Evolutionary conservation across 1,140 invertebrate species (phyloP).

Genomic region (Polypedilum pembai): DNA sequence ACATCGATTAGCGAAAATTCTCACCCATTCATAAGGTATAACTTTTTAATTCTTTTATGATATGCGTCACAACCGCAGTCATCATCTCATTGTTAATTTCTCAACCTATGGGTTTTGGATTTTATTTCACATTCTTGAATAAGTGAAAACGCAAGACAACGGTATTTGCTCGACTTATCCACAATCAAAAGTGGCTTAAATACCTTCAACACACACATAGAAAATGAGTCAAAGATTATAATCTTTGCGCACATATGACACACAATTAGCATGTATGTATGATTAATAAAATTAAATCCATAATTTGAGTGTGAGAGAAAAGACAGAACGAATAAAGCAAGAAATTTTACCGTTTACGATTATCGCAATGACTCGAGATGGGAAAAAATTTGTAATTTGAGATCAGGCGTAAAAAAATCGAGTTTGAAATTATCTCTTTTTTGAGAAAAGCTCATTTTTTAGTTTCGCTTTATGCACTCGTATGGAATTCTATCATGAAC

Average conservation of each 20-base stretch:
- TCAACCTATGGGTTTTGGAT: background rate
- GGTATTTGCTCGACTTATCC: background rate
- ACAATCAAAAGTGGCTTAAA: background rate
- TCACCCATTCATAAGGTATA: too few species aligned
- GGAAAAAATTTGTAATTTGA: background rate
- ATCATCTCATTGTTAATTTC: too few species aligned
- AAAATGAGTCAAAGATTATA: too few species aligned
- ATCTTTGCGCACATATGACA: constrained; percentile 7
- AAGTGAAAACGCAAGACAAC: background rate
- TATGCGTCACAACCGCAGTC: too few species aligned
- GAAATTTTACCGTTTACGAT: constrained; percentile 1
- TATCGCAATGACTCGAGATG: background rate
- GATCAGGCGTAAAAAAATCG: background rate
- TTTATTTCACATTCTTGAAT: background rate
- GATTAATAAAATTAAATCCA: constrained; percentile 3
- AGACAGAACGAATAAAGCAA: background rate
- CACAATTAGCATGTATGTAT: constrained; percentile 1
- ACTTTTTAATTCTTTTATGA: too few species aligned
- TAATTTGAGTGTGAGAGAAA: background rate
- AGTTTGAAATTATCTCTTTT: background rate
- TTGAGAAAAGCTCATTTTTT: background rate
- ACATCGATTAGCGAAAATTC: too few species aligned
- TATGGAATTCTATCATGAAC: background rate
- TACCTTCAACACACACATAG: background rate
- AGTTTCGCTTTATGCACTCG: background rate